phyloP scores from a whole-genome alignment of 2,888 invertebrate species.

The Nowickia ferox region DNA sequence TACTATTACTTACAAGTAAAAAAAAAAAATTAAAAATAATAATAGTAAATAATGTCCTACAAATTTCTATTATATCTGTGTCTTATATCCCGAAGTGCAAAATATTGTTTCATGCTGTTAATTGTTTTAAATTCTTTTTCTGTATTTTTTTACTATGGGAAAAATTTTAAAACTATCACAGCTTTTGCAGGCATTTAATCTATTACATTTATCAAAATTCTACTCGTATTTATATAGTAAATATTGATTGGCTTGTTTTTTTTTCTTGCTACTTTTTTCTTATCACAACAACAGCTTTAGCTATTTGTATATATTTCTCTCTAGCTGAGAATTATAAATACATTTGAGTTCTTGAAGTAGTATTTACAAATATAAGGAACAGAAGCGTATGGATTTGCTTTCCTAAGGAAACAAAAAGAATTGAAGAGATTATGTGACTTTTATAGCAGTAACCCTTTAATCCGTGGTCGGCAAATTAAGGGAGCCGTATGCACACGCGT shows the following conservation, averaged over 20 bases:
- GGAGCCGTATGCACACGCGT: too few species aligned
- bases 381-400: background rate
- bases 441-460: too few species aligned
- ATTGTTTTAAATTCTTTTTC: conserved; percentile 9
- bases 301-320: conserved; percentile 60
- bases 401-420: background rate
- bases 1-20: background rate
- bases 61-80: background rate
- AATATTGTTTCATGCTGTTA: conserved; percentile 37
- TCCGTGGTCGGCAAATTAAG: too few species aligned
- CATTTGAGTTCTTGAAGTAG: conserved; percentile 2
- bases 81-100: conserved; percentile 39
- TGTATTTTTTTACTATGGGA: conserved; percentile 43
- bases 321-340: conserved; percentile 25
- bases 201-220: conserved; percentile 39
- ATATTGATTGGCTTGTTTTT: conserved; percentile 13
- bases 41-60: background rate
- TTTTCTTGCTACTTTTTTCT: conserved; percentile 58
- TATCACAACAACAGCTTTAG: conserved; percentile 74
- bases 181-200: conserved; percentile 77
- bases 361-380: conserved; percentile 55
- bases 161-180: conserved; percentile 80
- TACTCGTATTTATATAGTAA: conserved; percentile 14
- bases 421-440: too few species aligned
- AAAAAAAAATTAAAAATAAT: too few species aligned